Evolutionary conservation across 2,113 vertebrate species (phyloP).

Genomic region (Protobothrops mucrosquamatus): DNA sequence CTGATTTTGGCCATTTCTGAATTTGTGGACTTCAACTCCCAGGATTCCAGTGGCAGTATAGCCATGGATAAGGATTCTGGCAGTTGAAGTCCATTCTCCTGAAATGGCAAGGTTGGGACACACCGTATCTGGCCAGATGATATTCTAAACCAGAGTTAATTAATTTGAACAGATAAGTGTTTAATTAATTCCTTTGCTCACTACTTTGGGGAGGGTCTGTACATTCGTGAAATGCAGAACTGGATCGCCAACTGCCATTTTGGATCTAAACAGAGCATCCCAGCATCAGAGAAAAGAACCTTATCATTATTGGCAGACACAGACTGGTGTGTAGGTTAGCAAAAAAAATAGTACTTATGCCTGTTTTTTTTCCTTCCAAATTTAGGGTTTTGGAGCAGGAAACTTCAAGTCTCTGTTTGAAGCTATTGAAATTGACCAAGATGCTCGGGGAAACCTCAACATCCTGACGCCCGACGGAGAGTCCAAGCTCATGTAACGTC

Average conservation of each 20-base stretch:
- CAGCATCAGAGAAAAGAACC: not conserved
- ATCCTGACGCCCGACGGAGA: conserved; percentile 74
- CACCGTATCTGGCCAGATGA: not conserved
- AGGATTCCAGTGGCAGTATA: not conserved
- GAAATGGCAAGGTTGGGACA: not conserved
- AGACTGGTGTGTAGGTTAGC: not conserved
- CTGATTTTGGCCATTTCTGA: not conserved
- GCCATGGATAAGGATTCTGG: not conserved
- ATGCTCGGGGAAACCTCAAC: conserved; percentile 87
- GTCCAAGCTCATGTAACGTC: conserved; percentile 34
- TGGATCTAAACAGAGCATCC: not conserved
- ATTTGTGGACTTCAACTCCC: not conserved
- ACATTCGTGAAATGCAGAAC: not conserved
- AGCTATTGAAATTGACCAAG: conserved; percentile 90
- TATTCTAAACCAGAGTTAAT: not conserved
- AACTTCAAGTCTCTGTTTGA: conserved; percentile 97
- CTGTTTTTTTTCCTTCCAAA: not conserved
- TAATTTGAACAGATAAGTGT: not conserved
- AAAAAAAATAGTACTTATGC: not conserved
- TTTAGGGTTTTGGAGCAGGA: conserved; percentile 91
- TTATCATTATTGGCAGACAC: not conserved
- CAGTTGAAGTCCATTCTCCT: not conserved
- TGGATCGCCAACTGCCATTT: not conserved
- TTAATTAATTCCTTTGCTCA: not conserved
- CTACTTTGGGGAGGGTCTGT: not conserved